Evolutionary conservation across 2,888 invertebrate genomes (phyloP).

Genomic region (Pachliopta kotzebuea): DNA sequence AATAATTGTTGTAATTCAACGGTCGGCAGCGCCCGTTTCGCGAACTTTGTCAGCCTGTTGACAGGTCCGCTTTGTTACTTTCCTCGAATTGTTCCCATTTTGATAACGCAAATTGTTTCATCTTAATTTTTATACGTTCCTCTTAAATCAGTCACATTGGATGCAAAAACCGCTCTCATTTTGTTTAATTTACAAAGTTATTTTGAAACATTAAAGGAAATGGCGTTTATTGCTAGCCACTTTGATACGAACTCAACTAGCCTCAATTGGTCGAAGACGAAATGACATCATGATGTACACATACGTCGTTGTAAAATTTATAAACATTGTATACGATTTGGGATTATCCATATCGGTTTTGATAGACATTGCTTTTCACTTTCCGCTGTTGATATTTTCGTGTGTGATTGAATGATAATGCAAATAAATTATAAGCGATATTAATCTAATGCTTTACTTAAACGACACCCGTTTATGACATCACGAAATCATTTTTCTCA

Average conservation of each 20-base stretch:
- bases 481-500: too few relatives aligned
- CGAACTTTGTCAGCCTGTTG: slow-evolving; percentile 22
- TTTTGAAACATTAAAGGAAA: background rate
- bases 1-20: background rate
- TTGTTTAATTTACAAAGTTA: too few relatives aligned
- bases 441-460: too few relatives aligned
- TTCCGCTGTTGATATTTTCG: too few relatives aligned
- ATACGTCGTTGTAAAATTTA: slow-evolving; percentile 24
- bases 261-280: slow-evolving; percentile 37
- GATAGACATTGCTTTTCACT: background rate
- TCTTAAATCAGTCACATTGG: too few relatives aligned
- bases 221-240: slow-evolving; percentile 12
- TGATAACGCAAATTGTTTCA: too few relatives aligned
- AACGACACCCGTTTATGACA: too few relatives aligned
- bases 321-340: slow-evolving; percentile 23
- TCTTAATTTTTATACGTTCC: too few relatives aligned
- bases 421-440: too few relatives aligned
- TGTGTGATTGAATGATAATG: too few relatives aligned
- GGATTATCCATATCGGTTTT: slow-evolving; percentile 1
- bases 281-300: slow-evolving; percentile 42
- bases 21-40: slow-evolving; percentile 18
- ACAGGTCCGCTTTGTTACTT: slow-evolving; percentile 29
- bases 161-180: too few relatives aligned
- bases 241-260: slow-evolving; percentile 19
- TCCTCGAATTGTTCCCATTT: too few relatives aligned